Conservation (phyloP, 1,140 invertebrate genomes). For the Platyura marginata region DNA sequence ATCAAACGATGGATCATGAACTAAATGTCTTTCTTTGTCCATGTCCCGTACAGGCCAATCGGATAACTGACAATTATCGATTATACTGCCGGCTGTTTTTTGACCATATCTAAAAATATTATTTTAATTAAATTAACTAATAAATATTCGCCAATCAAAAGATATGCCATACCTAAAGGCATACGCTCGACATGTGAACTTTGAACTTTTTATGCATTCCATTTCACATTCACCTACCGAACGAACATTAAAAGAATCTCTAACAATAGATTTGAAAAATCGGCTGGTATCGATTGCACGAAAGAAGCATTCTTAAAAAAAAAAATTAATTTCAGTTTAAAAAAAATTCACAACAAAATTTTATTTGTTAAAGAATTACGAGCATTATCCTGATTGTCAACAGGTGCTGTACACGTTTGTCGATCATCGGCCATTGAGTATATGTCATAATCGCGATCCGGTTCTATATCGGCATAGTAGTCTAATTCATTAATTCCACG, state of each 20-base stretch:
- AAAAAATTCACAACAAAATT: not conserved
- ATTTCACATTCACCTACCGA: conserved; percentile 56
- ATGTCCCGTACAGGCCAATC: conserved; percentile 48
- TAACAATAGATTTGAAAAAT: conserved; percentile 37
- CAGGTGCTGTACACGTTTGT: conserved; percentile 25
- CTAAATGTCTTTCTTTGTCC: conserved; percentile 32
- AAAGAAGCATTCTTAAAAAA: conserved; percentile 56
- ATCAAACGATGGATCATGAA: conserved; percentile 41
- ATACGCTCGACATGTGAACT: conserved; percentile 58
- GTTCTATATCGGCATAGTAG: conserved; percentile 50
- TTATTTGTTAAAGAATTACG: conserved; percentile 16
- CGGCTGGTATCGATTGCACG: conserved; percentile 49
- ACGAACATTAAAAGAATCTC: conserved; percentile 39
- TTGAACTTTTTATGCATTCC: conserved; percentile 42
- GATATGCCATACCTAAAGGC: conserved; percentile 38
- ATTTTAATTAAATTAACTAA: not conserved
- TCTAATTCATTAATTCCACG: conserved; percentile 42
- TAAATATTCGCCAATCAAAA: not conserved
- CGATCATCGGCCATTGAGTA: conserved; percentile 45
- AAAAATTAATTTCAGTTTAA: not conserved
- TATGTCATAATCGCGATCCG: conserved; percentile 58
- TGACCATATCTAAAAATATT: conserved; percentile 35
- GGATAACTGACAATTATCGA: conserved; percentile 52
- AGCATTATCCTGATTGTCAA: conserved; percentile 9
- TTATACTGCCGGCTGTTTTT: conserved; percentile 34